Conservation (phyloP, 2,797 vertebrate genomes). For the Mastacembelus armatus region DNA sequence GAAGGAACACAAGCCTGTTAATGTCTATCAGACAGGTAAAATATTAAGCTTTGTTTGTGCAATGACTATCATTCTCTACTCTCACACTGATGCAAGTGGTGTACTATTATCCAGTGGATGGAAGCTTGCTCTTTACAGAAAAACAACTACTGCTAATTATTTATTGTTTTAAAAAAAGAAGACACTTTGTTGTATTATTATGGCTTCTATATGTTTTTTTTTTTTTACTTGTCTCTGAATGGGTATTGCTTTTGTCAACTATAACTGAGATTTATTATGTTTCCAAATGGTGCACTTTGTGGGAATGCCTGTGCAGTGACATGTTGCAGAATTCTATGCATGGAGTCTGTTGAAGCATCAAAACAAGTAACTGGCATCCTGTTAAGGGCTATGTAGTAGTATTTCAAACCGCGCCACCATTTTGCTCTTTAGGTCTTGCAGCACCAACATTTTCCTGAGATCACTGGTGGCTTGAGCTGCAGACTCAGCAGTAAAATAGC, state of each 20-base stretch:
- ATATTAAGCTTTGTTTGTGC: slow-evolving; percentile 62
- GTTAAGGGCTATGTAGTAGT: slow-evolving; percentile 73
- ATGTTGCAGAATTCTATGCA: slow-evolving; percentile 77
- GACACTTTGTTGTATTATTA: slow-evolving; percentile 49
- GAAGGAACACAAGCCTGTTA: slow-evolving; percentile 48
- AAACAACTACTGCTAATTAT: slow-evolving; percentile 62
- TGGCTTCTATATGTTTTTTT: slow-evolving; percentile 60
- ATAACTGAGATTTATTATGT: slow-evolving; percentile 45
- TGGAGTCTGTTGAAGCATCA: slow-evolving; percentile 73
- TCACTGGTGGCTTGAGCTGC: slow-evolving; percentile 40
- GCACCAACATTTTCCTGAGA: slow-evolving; percentile 40
- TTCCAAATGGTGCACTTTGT: slow-evolving; percentile 77
- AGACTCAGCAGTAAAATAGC: slow-evolving; percentile 35
- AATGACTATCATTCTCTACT: slow-evolving; percentile 60
- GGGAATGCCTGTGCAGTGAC: slow-evolving; percentile 77
- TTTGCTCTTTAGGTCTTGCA: slow-evolving; percentile 25
- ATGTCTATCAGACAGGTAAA: slow-evolving; percentile 57
- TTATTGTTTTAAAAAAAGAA: slow-evolving; percentile 60
- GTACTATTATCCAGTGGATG: slow-evolving; percentile 52
- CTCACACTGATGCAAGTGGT: slow-evolving; percentile 51
- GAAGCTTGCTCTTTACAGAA: slow-evolving; percentile 53
- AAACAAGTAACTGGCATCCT: slow-evolving; percentile 60
- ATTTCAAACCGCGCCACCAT: slow-evolving; percentile 47
- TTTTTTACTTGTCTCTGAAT: slow-evolving; percentile 48
- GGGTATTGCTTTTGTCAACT: slow-evolving; percentile 52